Evolutionary conservation across 2,113 vertebrate genomes (phyloP), one percentile per base, ranked within the genome.

Genomic region (Myrmophylax atrothorax): DNA sequence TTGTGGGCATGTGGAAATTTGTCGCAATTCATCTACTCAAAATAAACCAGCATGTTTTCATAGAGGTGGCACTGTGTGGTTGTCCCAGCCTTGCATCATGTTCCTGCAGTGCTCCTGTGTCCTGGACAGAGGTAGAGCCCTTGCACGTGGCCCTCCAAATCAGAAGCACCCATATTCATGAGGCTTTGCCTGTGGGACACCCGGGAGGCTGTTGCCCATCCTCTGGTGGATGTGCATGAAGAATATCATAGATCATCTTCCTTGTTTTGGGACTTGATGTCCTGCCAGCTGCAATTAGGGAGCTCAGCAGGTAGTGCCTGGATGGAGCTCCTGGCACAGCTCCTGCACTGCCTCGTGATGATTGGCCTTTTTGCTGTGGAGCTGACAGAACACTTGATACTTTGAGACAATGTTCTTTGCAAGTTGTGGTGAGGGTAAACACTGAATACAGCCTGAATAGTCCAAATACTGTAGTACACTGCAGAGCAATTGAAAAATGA

Each of bases 401-500:
- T 83, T 93, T 63, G 29, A 79, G 86, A 74, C 7, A 3, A 7
- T 9, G n/a, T 69, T 91, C 80, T 88, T 42, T 33, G 7, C 52
- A 68, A 28, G 8, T 72, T 69, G 66, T 55, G 62, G 14, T 46
- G 74, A 37, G 84, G 68, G 63, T 87, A 78, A 96, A 94, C 72
- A 49, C 5, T 77, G 91, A 95, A 24, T 72, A 63, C 31, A 66
- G 16, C 40, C 88, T 95, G 86, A 93, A 82, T 18, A 73, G 53
- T 74, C 79, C 75, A 50, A 79, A 80, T 56, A 77, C 74, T 20
- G 4, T 56, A 89, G 91, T 68, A 95, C 18, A 3, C 52, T 72
- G 84, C 49, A 58, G 25, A 59, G n/a, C 10, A 6, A 42, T 80
- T 76, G 55, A 84, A 87, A 90, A 90, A 95, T 97, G 84, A 95